Evolutionary conservation across 1,140 invertebrate genomes (phyloP).

Genomic region (Drosophila lacteicornis): DNA sequence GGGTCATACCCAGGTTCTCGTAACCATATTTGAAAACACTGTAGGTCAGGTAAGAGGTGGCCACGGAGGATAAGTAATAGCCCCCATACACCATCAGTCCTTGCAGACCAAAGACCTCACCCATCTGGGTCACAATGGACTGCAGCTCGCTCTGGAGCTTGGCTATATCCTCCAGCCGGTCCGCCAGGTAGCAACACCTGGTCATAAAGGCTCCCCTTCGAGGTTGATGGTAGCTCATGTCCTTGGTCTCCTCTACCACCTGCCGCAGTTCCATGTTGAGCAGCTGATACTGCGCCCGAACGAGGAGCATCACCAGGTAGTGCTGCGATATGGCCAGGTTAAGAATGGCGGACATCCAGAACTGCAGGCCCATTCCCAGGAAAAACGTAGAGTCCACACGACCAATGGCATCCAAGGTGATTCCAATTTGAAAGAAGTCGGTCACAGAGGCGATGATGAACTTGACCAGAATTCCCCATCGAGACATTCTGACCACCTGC

Average conservation of each 20-base stretch:
- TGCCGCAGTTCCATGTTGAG: constrained; percentile 14
- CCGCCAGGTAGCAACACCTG: constrained; percentile 32
- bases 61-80: constrained; percentile 16
- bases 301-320: constrained; percentile 7
- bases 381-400: background rate
- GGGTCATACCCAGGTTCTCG: background rate
- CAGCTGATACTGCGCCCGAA: constrained; percentile 18
- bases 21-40: constrained; percentile 1
- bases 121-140: background rate
- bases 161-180: constrained; percentile 27
- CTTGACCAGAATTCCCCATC: constrained; percentile 20
- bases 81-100: constrained; percentile 8
- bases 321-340: constrained; percentile 19
- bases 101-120: background rate
- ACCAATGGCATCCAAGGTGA: background rate
- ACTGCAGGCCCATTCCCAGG: background rate
- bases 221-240: background rate
- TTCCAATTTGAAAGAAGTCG: constrained; percentile 7
- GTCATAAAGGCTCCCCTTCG: constrained; percentile 21
- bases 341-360: background rate
- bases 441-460: background rate
- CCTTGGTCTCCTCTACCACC: constrained; percentile 8
- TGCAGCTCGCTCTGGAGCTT: constrained; percentile 8
- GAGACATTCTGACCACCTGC: background rate
- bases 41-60: constrained; percentile 8